A percentile compares a stretch with the other conserved stretches of the same genome.
These are phyloP conservation scores for Channa maculata DNA, from an alignment of 2,113 vertebrate genomes.

Conservation along the genomic window DNA sequence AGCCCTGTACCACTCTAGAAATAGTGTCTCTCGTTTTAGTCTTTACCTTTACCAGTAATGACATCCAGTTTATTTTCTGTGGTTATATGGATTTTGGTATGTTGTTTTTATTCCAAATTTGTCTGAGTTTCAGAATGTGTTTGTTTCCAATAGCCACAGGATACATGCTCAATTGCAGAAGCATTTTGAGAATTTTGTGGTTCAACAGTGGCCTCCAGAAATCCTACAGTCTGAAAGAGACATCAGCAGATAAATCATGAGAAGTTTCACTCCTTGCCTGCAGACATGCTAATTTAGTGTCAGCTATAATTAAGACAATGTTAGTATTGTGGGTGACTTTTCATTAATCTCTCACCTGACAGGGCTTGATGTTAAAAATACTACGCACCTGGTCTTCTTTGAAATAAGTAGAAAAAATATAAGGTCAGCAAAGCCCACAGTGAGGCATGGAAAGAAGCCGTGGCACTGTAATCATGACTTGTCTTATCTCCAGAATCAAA, in stretches of 20 bases:
- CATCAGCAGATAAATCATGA: conserved; percentile 21
- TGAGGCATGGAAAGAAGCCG: conserved; percentile 10
- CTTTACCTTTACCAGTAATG: conserved; percentile 34
- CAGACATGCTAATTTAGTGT: conserved; percentile 33
- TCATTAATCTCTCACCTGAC: conserved; percentile 10
- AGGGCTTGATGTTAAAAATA: conserved; percentile 5
- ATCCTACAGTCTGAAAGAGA: conserved; percentile 7
- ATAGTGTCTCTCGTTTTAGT: conserved; percentile 58
- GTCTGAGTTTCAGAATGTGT: conserved; percentile 26
- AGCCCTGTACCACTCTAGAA: conserved; percentile 50
- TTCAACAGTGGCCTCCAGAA: conserved; percentile 14
- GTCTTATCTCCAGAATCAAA: conserved; percentile 58
- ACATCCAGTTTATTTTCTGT: conserved; percentile 37
- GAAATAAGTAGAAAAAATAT: conserved; percentile 3
- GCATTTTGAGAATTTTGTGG: conserved; percentile 14
- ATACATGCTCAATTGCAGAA: conserved; percentile 18
- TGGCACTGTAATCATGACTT: conserved; percentile 41
- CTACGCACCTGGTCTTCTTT: neutral
- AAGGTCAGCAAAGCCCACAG: conserved; percentile 32
- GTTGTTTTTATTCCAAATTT: conserved; percentile 9
- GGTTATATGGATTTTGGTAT: conserved; percentile 22
- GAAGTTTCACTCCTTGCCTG: conserved; percentile 6
- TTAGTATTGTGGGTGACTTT: conserved; percentile 28
- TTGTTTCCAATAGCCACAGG: conserved; percentile 40
- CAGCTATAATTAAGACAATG: conserved; percentile 11